phyloP scores from a whole-genome alignment of 2,113 vertebrate genomes.

The Desmodus rotundus region DNA sequence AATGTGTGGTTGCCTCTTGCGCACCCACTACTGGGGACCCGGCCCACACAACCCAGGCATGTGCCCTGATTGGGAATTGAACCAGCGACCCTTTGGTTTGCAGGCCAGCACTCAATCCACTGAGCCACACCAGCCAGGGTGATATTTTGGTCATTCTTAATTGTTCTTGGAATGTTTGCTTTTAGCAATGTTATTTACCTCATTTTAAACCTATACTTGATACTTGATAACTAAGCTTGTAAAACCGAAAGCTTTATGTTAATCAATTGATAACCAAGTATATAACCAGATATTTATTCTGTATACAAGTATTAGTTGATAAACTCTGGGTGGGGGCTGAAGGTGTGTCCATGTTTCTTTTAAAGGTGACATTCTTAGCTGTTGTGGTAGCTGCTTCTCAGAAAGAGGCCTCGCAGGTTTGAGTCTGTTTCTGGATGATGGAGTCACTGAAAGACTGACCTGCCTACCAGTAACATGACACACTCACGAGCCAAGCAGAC shows the following conservation, averaged over 20 bases:
- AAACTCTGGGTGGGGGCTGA: neutral
- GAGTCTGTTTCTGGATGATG: neutral
- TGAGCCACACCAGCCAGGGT: too few species aligned
- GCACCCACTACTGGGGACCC: too few species aligned
- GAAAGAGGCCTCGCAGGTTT: neutral
- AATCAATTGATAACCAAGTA: neutral
- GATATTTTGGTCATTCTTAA: neutral
- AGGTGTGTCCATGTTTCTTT: neutral
- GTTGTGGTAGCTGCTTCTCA: neutral
- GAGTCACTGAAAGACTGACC: neutral
- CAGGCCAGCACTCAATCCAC: too few species aligned
- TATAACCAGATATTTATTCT: neutral
- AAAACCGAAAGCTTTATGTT: slow-evolving; percentile 1
- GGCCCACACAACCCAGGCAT: too few species aligned
- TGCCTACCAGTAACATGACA: neutral
- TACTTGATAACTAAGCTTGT: neutral
- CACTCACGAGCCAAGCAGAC: neutral
- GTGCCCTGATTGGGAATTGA: too few species aligned
- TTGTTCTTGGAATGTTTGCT: neutral
- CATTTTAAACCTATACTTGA: neutral
- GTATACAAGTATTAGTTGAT: neutral
- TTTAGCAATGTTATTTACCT: neutral
- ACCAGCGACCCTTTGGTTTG: too few species aligned
- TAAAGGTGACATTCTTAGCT: neutral
- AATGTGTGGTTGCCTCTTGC: too few species aligned